Base-by-base conservation (phyloP, 2,113 vertebrate genomes). In the Forbesichthys agassizii region DNA sequence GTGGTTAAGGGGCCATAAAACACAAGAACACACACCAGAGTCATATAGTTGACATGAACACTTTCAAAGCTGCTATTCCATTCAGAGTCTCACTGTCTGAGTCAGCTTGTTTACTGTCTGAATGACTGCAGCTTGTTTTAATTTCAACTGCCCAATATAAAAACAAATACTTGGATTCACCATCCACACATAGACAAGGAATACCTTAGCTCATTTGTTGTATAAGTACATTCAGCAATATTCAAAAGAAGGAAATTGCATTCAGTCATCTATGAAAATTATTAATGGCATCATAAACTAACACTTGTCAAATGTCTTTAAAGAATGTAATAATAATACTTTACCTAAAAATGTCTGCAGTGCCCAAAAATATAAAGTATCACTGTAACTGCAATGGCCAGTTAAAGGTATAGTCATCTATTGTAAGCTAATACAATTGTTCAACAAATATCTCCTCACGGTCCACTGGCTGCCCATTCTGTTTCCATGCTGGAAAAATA, bases 1-100 rank as follows among this genome's bases (percentile, higher is more conserved):
- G 49, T 73, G 71, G 71, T 55, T 27, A 16, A 56, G 59, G 65
- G 36, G 64, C 36, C 64, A 62, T 14, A 47, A 11, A 49, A 16
- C 16, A 11, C 57, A 59, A 27, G 13, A 11, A 33, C 18, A 58
- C 56, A 33, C 20, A 33, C 56, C 20, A 3, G 1, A 48, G 14
- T 16, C 33, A 16, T 58, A 49, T 13, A 20, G 54, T 14, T 36
- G 27, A 59, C 57, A 59, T 33, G n/a, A 27, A 59, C 57, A 59
- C 57, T 36, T 12, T 4, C 57, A 59, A 11, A 59, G 10, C 12
- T 33, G 33, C 57, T 11, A 1, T 12, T 11, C 11, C 13, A 12
- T 52, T 52, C 13, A 9, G 42, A n/a, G 36, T 18, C 14, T 62
- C 13, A 3, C 36, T 62, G 14, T 10, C 60, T 62, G 36, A 5